Evolutionary conservation across 92 coral and sea anemone species (phyloP), one percentile per base, ranked within the genome.

Genomic region (Scolanthus callimorphus): DNA sequence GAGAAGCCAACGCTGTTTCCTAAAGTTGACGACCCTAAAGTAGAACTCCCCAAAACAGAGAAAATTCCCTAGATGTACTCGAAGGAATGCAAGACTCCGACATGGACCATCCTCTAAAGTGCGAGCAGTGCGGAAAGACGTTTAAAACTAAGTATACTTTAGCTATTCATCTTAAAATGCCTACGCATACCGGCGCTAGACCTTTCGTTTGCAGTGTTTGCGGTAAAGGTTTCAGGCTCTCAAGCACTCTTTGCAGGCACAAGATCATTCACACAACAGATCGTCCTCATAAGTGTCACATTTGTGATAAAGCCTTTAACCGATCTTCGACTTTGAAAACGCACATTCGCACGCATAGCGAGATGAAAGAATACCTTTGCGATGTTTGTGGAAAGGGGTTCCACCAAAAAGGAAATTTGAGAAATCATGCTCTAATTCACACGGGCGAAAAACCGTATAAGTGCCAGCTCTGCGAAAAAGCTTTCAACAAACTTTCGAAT

Each of bases 381-480:
- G 73, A 78, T 22, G 74, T 79, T 1, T 87, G 96, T 47, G 96
- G 90, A 9, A 88, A 88, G 45, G 96, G 96, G 3, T 88, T 88
- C 54, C 96, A 88, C 70, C 96, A 88, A 48, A 88, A 88, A 41
- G 96, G 96, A n/a, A 88, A 88, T 31, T 53, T 88, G 62, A 71
- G 90, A 56, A 88, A 88, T 64, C 96, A 88, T 55, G 61, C 67
- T 34, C 78, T 88, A 2, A 88, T 88, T 49, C 96, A 88, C 67
- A 88, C 96, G 0, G 96, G 96, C 1, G 96, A 88, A 57, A 88
- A 88, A 44, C 96, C 96, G 0, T 83, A 82, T 50, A 88, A 78
- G 64, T 88, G 96, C 31, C 55, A 60, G 0, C 48, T 88, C 45
- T 88, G 96, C 44, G 86, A 78, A 39, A 88, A 88, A 38, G 96